Base-by-base conservation (phyloP, 2,888 invertebrate genomes). In the Ephialtes manifestator region DNA sequence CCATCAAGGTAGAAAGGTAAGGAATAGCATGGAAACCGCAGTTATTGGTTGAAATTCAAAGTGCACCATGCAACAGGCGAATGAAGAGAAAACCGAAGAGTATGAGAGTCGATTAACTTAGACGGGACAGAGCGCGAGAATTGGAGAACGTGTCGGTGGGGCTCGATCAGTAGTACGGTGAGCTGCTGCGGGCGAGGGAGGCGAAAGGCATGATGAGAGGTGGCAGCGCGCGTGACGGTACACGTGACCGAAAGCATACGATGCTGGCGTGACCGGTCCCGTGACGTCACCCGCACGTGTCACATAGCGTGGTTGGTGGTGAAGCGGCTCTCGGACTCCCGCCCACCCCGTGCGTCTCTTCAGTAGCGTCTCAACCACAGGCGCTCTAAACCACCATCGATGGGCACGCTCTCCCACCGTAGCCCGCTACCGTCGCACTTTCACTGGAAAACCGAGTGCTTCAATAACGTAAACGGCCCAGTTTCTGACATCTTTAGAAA, bases 251-350 rank as follows among this genome's bases (percentile, higher is more conserved):
- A 86, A 89, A 92, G 92, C 94, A 94, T 93, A 93, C 93, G 90
- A 92, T 92, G 90, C 93, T 93, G 93, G 93, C 93, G 93, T 94
- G 94, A 94, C 93, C 91, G 91, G 90, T 89, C 90, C 89, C 89
- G 90, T 93, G 94, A 94, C 94, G 94, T 94, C 94, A 94, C 89
- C 90, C 92, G 94, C 94, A 94, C 94, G 94, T 94, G 94, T 94
- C 93, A 89, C 91, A 90, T 90, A 92, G 94, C 93, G 93, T 93
- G 94, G 93, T 89, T 87, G 31, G 84, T 79, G 86, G 87, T 85
- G 79, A 72, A 77, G 85, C 85, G 58, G 51, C 86, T 84, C 86
- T 84, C 39, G 51, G 81, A 82, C 84, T 76, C 88, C 80, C 79
- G 51, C 83, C 83, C 83, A 80, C 88, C 81, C 83, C 86, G 78